Evolutionary conservation across 2,888 invertebrate species (phyloP), one percentile per base, ranked within the genome.

Genomic region (Spodoptera picta): DNA sequence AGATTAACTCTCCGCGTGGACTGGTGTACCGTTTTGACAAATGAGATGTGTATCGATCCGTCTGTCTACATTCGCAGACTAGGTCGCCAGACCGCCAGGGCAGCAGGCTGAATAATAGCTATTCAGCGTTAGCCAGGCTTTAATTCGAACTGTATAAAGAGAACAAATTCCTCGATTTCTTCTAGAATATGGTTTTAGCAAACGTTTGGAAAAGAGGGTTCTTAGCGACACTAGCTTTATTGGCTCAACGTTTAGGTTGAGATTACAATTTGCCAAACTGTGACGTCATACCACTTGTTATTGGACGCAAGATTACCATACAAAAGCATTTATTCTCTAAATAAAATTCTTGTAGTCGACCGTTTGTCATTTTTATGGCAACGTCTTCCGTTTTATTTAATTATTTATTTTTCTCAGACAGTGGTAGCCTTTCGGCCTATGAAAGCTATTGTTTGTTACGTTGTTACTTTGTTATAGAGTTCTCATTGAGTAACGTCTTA

Each of bases 21-120:
- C 50, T 47, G 46, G 47, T 44, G 36, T 43, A 60, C 48, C 46
- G 36, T 55, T 59, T 73, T 53, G 48, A 73, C 36, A 73, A 69
- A 69, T 45, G 51, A 48, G 45, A 52, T 73, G 51, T 46, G 19
- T 60, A 73, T 73, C 67, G 73, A 69, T 67, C 67, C 36, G 69
- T 70, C 53, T 64, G 69, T 70, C 53, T 64, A 0, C 50, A 57
- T 36, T 52, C 48, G 43, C 36, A 36, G 45, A 56, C 27, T 52
- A 46, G 67, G 55, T 60, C 43, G 73, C 5, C 42, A 4, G 47
- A 72, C 42, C 42, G 54, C 54, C 60, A 66, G 54, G 50, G 45
- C 42, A 51, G 51, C 60, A 66, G 54, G 46, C 54, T 42, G 36
- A 19, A 47, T 47, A 36, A 9, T 36, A 60, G 14, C 50, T 49